A percentile compares a stretch with the other conserved stretches of the same genome.
These are phyloP conservation scores for Drosophila grimshawi DNA, from an alignment of 1,140 invertebrate species.

Conservation along the genomic window DNA sequence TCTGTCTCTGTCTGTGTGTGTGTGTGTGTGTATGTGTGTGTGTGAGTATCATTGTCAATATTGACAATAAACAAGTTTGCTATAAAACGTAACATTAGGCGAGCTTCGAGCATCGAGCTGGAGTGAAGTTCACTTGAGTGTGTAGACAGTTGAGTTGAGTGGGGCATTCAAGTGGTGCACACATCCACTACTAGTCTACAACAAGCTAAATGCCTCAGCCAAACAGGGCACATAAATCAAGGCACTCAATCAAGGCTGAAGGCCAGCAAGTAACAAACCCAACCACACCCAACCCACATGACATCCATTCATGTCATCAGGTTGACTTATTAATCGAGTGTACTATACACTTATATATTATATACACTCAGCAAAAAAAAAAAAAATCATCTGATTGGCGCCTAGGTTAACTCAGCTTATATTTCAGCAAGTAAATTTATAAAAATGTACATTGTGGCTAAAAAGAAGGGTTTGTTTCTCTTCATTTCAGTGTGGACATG, in stretches of 20 bases:
- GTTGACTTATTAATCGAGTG: conserved; percentile 73
- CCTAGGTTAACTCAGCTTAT: too few species aligned
- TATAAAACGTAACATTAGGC: conserved; percentile 69
- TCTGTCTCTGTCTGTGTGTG: too few species aligned
- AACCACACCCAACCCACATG: conserved; percentile 10
- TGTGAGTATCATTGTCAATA: conserved; percentile 73
- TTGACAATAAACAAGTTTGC: conserved; percentile 83
- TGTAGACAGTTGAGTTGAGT: conserved; percentile 15
- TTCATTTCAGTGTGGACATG: too few species aligned
- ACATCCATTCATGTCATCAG: conserved; percentile 51
- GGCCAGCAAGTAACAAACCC: conserved; percentile 20
- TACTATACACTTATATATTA: conserved; percentile 30
- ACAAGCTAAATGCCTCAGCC: conserved; percentile 32
- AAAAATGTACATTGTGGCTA: too few species aligned
- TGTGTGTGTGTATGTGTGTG: conserved; percentile 35
- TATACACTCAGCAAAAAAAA: neutral
- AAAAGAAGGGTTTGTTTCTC: too few species aligned
- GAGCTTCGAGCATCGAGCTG: neutral
- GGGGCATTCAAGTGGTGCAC: conserved; percentile 35
- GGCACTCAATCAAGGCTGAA: conserved; percentile 64
- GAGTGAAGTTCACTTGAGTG: conserved; percentile 2
- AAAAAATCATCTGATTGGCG: too few species aligned
- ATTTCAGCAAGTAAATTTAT: too few species aligned
- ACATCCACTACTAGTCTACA: conserved; percentile 2
- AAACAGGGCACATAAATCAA: conserved; percentile 50